phyloP scores from a whole-genome alignment of 1,140 invertebrate genomes.

The Caerostris extrusa region DNA sequence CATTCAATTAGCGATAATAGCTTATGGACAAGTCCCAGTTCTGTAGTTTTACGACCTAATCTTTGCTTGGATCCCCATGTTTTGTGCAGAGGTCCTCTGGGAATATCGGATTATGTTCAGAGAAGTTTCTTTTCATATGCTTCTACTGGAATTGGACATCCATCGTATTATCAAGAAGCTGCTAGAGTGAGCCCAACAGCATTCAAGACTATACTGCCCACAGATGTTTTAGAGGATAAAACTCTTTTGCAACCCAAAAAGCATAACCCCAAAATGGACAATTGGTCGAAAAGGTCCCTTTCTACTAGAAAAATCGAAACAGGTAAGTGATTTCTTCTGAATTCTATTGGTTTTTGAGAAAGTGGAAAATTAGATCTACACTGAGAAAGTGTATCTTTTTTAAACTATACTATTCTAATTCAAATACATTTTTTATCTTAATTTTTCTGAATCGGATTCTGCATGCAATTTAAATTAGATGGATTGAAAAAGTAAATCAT shows the following conservation, averaged over 20 bases:
- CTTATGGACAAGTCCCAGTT: neutral
- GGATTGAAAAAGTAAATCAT: too few relatives aligned
- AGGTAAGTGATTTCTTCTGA: neutral
- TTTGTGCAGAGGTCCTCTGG: slow-evolving; percentile 13
- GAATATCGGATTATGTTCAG: slow-evolving; percentile 46
- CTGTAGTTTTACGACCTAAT: neutral
- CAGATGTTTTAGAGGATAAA: neutral
- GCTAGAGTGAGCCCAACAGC: neutral
- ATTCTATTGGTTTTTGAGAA: neutral
- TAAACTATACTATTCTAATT: too few relatives aligned
- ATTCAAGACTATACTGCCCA: neutral
- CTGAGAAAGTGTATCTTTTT: too few relatives aligned
- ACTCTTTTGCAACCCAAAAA: neutral
- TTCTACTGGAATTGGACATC: neutral
- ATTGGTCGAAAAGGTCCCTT: neutral
- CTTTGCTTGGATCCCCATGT: slow-evolving; percentile 17
- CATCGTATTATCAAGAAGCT: neutral
- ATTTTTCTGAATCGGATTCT: too few relatives aligned
- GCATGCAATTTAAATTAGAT: too few relatives aligned
- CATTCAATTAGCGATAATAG: neutral
- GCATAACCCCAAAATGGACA: neutral
- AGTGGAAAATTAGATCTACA: too few relatives aligned
- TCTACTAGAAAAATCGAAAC: neutral
- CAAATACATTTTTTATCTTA: too few relatives aligned
- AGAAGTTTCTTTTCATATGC: slow-evolving; percentile 31